A percentile compares a stretch with the other conserved stretches of the same genome.
Evolutionary conservation across 2,888 invertebrate genomes (phyloP).

Genomic region (Melangyna quadrimaculata): DNA sequence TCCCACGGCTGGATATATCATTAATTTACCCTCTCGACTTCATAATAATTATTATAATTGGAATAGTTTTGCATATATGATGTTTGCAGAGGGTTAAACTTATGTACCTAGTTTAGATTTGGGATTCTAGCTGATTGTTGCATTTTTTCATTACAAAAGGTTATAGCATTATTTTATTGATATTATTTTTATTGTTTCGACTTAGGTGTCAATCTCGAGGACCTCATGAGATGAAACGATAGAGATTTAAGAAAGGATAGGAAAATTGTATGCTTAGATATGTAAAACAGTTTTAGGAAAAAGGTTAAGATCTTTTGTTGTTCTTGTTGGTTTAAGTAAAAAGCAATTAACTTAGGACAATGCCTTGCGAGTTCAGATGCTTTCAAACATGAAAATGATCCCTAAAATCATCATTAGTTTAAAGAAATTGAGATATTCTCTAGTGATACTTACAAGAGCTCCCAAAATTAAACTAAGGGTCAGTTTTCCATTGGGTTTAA

Average conservation of each 20-base stretch:
- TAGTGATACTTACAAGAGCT: no score
- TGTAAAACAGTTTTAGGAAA: background rate
- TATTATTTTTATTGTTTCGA: conserved; percentile 38
- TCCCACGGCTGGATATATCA: conserved; percentile 68
- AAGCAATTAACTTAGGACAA: background rate
- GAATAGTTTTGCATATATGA: conserved; percentile 61
- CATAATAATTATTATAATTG: conserved; percentile 71
- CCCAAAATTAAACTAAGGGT: no score
- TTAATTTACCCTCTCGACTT: conserved; percentile 70
- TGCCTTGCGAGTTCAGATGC: background rate
- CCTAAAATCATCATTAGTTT: no score
- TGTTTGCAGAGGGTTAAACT: conserved; percentile 16
- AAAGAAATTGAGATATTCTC: no score
- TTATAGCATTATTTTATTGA: conserved; percentile 20
- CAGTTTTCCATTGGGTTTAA: no score
- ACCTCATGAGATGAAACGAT: conserved; percentile 23
- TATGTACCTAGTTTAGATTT: background rate
- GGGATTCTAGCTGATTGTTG: conserved; percentile 1
- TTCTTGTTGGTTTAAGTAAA: background rate
- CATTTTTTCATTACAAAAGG: background rate
- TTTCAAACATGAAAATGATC: no score
- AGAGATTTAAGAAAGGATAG: conserved; percentile 50
- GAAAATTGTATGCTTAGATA: conserved; percentile 33
- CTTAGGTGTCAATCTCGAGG: conserved; percentile 5
- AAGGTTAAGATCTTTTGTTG: background rate